Conservation (phyloP, 2,113 vertebrate genomes). For the Dipodomys spectabilis region DNA sequence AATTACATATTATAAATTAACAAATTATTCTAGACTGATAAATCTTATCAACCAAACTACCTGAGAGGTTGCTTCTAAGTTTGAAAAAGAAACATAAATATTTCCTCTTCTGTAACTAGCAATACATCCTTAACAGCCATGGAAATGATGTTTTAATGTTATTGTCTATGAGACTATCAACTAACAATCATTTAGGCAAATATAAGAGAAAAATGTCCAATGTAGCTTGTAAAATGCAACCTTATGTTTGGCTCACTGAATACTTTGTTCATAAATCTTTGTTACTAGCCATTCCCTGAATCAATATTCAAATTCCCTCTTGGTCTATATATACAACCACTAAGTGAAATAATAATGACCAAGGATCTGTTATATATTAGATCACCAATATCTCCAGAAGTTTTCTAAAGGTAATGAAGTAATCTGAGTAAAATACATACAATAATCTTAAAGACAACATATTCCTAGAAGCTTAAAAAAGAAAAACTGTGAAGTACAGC, state of each 20-base stretch:
- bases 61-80: slow-evolving; percentile 40
- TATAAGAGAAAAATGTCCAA: slow-evolving; percentile 85
- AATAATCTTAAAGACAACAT: slow-evolving; percentile 63
- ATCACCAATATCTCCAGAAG: slow-evolving; percentile 86
- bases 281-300: slow-evolving; percentile 93
- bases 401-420: slow-evolving; percentile 83
- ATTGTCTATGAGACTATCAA: slow-evolving; percentile 76
- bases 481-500: slow-evolving; percentile 30
- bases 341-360: slow-evolving; percentile 93
- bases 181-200: slow-evolving; percentile 81
- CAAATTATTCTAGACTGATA: slow-evolving; percentile 59
- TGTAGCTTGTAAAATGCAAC: slow-evolving; percentile 83
- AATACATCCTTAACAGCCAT: slow-evolving; percentile 49
- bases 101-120: slow-evolving; percentile 38
- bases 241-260: slow-evolving; percentile 86
- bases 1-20: slow-evolving; percentile 62
- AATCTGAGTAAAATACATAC: slow-evolving; percentile 78
- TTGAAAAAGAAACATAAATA: neutral
- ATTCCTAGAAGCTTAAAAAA: neutral
- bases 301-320: slow-evolving; percentile 94
- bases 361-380: slow-evolving; percentile 85
- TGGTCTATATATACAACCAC: slow-evolving; percentile 91
- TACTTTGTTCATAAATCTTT: slow-evolving; percentile 91
- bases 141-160: slow-evolving; percentile 62
- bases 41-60: slow-evolving; percentile 46